Base-by-base conservation (phyloP, 1,140 invertebrate genomes). In the Lanistes nyassanus region DNA sequence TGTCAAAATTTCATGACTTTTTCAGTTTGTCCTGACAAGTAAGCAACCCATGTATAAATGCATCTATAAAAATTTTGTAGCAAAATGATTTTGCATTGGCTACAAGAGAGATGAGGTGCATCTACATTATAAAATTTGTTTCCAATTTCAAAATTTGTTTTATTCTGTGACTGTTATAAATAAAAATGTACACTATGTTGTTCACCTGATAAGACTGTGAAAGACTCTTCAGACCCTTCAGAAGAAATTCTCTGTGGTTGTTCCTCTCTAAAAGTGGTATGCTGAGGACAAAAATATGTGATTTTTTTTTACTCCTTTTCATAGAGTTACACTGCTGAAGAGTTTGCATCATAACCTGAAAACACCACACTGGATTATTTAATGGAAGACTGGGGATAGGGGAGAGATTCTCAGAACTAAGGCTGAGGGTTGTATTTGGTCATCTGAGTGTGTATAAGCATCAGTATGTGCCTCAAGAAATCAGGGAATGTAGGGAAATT, bases 141-240 rank as follows among this genome's bases (percentile, higher is more conserved):
- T 31, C 11, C 31, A 9, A 2, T 29, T 64, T 19, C n/a, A 64
- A 26, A 26, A 60, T 26, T 60, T 60, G 23, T 60, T 9, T 26
- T 7, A 26, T 9, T 26, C 31, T 29, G 7, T 9, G 23, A 6
- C 56, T 26, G 11, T 42, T 2, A 68, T 51, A 31, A 55, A 31
- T 56, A 53, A 23, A 34, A 21, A 62, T 16, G 73, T 19, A 4
- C n/a, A 72, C 42, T 65, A 67, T 31, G 51, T 39, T 75, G 77
- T 80, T 85, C 90, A 93, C 92, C 87, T 94, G 92, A 88, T 95
- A 95, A 64, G 91, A 90, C 39, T 89, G 86, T 53, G 93, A 92
- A 68, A 97, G 88, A 85, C 92, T 88, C 72, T 88, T 90, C 37
- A 97, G 86, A 81, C 92, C 93, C 82, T 92, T 91, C 83, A 93